These are phyloP conservation scores for Coptodon bakossiorum DNA, from an alignment of 2,113 vertebrate species.

Conservation along the genomic window DNA sequence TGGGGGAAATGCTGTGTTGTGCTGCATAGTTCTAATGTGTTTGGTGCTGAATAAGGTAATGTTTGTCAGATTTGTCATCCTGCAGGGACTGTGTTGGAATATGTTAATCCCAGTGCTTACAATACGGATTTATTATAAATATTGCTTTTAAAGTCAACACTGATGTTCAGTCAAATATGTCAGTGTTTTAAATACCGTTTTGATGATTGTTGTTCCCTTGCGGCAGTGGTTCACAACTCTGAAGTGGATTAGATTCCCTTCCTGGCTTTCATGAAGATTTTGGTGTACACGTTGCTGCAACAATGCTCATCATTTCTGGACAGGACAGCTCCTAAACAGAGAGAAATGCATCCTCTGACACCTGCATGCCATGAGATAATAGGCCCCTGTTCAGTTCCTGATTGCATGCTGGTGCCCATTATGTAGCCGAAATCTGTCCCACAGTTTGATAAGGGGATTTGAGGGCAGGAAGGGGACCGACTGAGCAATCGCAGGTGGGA, in stretches of 20 bases:
- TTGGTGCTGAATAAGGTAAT: not conserved
- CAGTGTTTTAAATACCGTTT: not conserved
- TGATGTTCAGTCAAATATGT: not conserved
- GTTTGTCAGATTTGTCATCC: constrained; percentile 1
- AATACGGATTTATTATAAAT: not conserved
- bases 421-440: constrained; percentile 29
- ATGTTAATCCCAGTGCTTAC: not conserved
- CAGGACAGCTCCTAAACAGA: not conserved
- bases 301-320: not conserved
- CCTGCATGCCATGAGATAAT: constrained; percentile 32
- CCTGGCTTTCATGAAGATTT: constrained; percentile 1
- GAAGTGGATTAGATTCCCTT: not conserved
- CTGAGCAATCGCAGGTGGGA: constrained; percentile 38
- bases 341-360: constrained; percentile 14
- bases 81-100: not conserved
- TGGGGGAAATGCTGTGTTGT: constrained; percentile 1
- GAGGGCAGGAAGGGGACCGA: constrained; percentile 31
- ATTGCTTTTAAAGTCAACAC: not conserved
- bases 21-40: not conserved
- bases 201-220: not conserved
- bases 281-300: not conserved
- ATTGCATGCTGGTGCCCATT: constrained; percentile 31
- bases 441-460: constrained; percentile 38
- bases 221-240: not conserved
- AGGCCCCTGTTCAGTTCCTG: constrained; percentile 26